Evolutionary conservation across 2,888 invertebrate genomes (phyloP).

Genomic region (Noctua fimbriata): DNA sequence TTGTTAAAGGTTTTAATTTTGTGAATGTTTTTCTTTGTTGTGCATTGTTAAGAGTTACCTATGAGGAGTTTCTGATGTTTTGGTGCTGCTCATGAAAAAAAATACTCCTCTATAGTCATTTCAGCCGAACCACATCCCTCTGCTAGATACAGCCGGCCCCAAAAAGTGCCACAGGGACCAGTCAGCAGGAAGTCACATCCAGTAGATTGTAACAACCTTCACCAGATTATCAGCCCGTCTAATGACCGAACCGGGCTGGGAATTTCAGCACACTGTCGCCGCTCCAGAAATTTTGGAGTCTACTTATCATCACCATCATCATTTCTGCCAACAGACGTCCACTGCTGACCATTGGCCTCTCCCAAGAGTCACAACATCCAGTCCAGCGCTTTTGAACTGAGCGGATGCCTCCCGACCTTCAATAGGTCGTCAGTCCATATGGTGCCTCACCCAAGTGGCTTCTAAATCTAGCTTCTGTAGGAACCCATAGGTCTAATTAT

Average conservation of each 20-base stretch:
- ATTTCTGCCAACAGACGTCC: background rate
- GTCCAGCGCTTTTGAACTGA: background rate
- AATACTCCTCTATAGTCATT: background rate
- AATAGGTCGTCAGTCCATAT: rapidly evolving
- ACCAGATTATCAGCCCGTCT: background rate
- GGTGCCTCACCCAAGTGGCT: background rate
- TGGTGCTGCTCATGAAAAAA: background rate
- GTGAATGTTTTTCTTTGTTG: slow-evolving; percentile 6
- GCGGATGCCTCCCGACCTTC: background rate
- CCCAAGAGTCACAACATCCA: background rate
- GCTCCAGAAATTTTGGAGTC: background rate
- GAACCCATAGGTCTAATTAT: background rate
- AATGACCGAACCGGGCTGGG: background rate
- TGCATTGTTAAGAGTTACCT: background rate
- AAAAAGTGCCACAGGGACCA: background rate
- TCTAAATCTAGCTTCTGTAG: background rate
- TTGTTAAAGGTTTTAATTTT: slow-evolving; percentile 28
- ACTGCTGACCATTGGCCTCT: background rate
- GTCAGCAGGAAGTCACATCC: background rate
- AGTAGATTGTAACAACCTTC: background rate
- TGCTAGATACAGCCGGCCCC: background rate
- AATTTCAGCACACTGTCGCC: background rate
- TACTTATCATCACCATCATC: background rate
- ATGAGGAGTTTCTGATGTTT: background rate
- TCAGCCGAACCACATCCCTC: background rate